Evolutionary conservation across 2,113 vertebrate species (phyloP), one percentile per base, ranked within the genome.

Genomic region (Phoxinus phoxinus): DNA sequence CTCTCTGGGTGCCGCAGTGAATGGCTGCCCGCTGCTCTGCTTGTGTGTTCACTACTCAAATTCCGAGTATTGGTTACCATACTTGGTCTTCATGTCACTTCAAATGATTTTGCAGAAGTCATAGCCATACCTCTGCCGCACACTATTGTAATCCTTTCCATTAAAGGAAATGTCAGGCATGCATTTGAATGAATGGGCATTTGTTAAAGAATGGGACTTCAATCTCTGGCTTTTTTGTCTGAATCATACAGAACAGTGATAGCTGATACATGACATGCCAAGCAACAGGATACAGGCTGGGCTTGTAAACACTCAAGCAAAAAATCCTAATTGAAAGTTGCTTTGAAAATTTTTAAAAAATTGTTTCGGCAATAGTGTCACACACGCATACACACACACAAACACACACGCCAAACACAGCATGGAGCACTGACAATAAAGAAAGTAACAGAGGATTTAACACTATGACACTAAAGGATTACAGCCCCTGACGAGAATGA

Each of bases 331-430:
- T 79, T 61, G 11, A 41, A 78, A 78, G 35, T 27, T 63, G 56
- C 35, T 79, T 61, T 79, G 76, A 41, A 79, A 61, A 13, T 79
- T 37, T 79, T 13, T 59, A 46, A 63, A 80, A 10, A 37, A 27
- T 15, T 21, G 77, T n/a, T 27, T 59, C 7, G 3, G 32, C 21
- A 61, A 35, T 58, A 58, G 27, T 58, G 17, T 59, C 51, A 17
- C 56, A 1, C 56, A 44, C 10, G 8, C 8, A 41, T 9, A 41
- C 35, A 61, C 9, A 63, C 77, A 37, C 30, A 17, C 56, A 7
- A 32, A 44, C 19, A 63, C 77, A 79, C 53, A 77, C 48, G 17
- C 37, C 37, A 10, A 46, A 21, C 58, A 65, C 58, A 80, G 77
- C 77, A 30, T 27, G 21, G 37, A 80, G 58, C 15, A 30, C 78